These are phyloP conservation scores for Luehdorfia chinensis DNA, from an alignment of 1,140 invertebrate genomes.

Conservation along the genomic window DNA sequence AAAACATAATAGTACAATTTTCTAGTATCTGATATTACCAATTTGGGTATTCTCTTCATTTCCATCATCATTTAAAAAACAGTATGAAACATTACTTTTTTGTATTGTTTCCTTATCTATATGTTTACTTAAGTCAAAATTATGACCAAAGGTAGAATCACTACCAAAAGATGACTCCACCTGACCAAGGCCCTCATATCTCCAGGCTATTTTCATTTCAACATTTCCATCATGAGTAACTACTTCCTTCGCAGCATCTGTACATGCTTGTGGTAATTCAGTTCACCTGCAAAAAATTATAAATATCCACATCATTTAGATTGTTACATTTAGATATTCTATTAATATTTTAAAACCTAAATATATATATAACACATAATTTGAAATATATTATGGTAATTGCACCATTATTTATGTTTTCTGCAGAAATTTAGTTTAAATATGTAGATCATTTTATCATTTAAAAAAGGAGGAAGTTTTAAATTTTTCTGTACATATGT, in stretches of 20 bases:
- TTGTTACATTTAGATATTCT: too few species aligned
- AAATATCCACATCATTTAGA: neutral
- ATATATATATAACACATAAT: neutral
- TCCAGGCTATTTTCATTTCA: conserved; percentile 90
- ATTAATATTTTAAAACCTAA: too few species aligned
- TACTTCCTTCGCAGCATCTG: conserved; percentile 27
- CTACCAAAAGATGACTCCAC: conserved; percentile 78
- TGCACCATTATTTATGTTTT: too few species aligned
- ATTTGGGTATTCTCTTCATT: conserved; percentile 10
- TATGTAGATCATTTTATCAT: too few species aligned
- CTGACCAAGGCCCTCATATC: conserved; percentile 86
- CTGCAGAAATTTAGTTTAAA: too few species aligned
- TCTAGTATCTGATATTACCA: too few species aligned
- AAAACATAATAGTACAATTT: too few species aligned
- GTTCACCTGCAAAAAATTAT: conserved; percentile 46
- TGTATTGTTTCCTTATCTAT: conserved; percentile 80
- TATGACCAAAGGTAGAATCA: conserved; percentile 82
- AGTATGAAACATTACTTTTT: conserved; percentile 73
- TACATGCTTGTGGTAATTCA: conserved; percentile 68
- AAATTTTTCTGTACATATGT: too few species aligned
- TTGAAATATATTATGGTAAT: too few species aligned
- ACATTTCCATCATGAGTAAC: conserved; percentile 10
- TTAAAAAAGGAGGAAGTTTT: too few species aligned
- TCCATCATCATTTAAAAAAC: conserved; percentile 29
- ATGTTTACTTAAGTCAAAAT: conserved; percentile 87